phyloP scores from a whole-genome alignment of 2,888 invertebrate genomes.

The Mallateleia sp. region DNA sequence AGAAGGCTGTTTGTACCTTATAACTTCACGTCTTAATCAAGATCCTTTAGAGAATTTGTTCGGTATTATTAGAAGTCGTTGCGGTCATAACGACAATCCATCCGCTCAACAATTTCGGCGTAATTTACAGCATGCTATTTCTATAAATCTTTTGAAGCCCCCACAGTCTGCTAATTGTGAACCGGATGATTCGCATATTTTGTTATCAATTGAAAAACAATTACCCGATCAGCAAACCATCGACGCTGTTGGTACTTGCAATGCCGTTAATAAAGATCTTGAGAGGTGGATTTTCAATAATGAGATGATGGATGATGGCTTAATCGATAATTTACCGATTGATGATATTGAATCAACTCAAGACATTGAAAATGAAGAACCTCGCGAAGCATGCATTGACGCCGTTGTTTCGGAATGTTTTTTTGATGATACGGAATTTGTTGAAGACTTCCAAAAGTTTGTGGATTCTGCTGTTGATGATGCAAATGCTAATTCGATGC shows the following conservation, averaged over 20 bases:
- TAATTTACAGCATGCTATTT: constrained; percentile 72
- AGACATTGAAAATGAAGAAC: too few species aligned
- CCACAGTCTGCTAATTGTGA: constrained; percentile 68
- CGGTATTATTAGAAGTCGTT: constrained; percentile 60
- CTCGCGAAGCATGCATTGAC: too few species aligned
- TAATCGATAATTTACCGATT: too few species aligned
- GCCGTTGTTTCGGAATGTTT: too few species aligned
- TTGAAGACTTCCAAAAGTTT: too few species aligned
- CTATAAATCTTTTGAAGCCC: constrained; percentile 50
- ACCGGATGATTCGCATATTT: constrained; percentile 42
- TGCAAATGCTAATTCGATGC: too few species aligned
- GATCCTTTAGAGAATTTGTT: constrained; percentile 77
- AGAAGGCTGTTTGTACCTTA: constrained; percentile 57
- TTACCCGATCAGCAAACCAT: too few species aligned
- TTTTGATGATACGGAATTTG: too few species aligned
- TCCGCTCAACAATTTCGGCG: constrained; percentile 65
- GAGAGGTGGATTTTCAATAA: background rate
- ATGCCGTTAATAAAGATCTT: background rate
- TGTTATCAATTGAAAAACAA: constrained; percentile 44
- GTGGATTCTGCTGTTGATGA: too few species aligned
- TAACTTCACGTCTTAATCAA: constrained; percentile 73
- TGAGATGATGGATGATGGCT: too few species aligned
- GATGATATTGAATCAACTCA: too few species aligned
- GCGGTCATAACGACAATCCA: constrained; percentile 66
- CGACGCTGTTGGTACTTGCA: too few species aligned